phyloP scores from a whole-genome alignment of 2,797 vertebrate genomes.

The Sphenopsis melanotis region DNA sequence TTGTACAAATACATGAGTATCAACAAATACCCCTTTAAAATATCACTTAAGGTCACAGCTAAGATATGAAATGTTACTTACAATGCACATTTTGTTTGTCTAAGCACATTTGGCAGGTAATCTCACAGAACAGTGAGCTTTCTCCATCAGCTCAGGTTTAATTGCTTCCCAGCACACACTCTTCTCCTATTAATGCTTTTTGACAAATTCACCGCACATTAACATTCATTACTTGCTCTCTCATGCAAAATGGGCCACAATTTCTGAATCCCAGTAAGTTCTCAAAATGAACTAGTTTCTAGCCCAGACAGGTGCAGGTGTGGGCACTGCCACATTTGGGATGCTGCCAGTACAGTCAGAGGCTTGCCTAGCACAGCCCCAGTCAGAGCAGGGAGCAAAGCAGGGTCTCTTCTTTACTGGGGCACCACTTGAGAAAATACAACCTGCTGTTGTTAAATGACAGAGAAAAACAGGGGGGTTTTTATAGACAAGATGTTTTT shows the following conservation, averaged over 20 bases:
- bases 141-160: slow-evolving; percentile 5
- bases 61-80: not conserved
- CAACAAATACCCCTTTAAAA: not conserved
- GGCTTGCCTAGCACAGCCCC: not conserved
- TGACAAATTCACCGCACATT: slow-evolving; percentile 26
- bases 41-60: not conserved
- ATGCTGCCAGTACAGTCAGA: not conserved
- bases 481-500: not conserved
- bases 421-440: not conserved
- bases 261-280: not conserved
- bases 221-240: slow-evolving; percentile 9
- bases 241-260: slow-evolving; percentile 1
- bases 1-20: not conserved
- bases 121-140: not conserved
- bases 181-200: slow-evolving; percentile 7
- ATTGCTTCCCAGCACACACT: not conserved
- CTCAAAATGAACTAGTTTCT: not conserved
- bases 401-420: not conserved
- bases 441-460: not conserved
- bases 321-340: not conserved
- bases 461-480: rapidly evolving
- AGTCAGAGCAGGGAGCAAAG: not conserved
- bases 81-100: not conserved
- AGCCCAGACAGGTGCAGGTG: not conserved
- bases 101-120: not conserved